Percentiles rank a stretch among this genome's conserved stretches.
Conservation (phyloP, 2,888 invertebrate species). For the Actias luna region DNA sequence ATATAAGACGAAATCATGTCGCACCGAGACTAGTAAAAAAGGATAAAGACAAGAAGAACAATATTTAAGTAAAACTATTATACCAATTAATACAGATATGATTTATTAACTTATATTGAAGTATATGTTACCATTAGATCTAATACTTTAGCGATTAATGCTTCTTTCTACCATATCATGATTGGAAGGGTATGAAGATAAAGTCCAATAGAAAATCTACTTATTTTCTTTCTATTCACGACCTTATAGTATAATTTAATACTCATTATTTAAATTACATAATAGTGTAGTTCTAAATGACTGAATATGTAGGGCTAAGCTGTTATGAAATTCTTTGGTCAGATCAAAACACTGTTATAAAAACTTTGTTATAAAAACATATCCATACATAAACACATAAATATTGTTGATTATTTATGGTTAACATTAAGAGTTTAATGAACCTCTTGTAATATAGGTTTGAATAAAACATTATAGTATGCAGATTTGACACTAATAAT, state of each 20-base stretch:
- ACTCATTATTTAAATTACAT: constrained; percentile 37
- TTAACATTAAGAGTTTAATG: not conserved
- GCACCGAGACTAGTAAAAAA: too few relatives aligned
- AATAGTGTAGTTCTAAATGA: constrained; percentile 49
- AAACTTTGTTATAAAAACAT: constrained; percentile 25
- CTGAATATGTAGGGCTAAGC: constrained; percentile 61
- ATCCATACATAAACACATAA: not conserved
- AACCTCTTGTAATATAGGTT: not conserved
- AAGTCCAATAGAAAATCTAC: not conserved
- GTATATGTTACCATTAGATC: too few relatives aligned
- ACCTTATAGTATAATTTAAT: constrained; percentile 5
- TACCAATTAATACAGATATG: too few relatives aligned
- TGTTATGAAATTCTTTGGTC: constrained; percentile 55
- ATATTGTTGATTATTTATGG: not conserved
- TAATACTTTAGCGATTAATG: not conserved
- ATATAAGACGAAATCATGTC: too few relatives aligned
- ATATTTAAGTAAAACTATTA: too few relatives aligned
- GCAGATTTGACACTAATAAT: not conserved
- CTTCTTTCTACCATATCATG: not conserved
- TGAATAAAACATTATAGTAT: not conserved
- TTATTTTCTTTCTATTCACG: not conserved
- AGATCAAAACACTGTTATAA: constrained; percentile 34
- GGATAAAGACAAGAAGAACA: too few relatives aligned
- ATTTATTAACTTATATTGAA: not conserved
- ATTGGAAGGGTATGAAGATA: not conserved